Base-by-base conservation (phyloP, 2,797 vertebrate species). In the Anguilla marmorata region DNA sequence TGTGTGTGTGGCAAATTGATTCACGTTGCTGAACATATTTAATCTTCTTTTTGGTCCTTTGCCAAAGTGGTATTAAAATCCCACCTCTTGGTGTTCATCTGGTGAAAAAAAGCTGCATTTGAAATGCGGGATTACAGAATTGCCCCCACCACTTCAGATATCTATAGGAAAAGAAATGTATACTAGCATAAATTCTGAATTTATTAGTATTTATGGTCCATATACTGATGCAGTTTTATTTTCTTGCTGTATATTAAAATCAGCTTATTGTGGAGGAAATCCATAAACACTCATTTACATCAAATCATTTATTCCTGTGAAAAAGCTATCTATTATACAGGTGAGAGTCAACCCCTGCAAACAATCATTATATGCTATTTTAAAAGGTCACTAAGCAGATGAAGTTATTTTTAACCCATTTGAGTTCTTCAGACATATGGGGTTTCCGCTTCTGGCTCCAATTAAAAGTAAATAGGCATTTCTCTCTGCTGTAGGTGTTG, bases 71-170 rank as follows among this genome's bases (percentile, higher is more conserved):
- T 45, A 37, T 79, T 79, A 41, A 58, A 87, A 86, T 87, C 52
- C 72, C 85, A 63, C 69, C 60, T 30, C 80, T 86, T 48, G n/a
- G 82, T 83, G 24, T 33, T 27, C 66, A 50, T 50, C 74, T 48
- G 45, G 45, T 79, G 56, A 48, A 27, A 5, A 30, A 87, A 90
- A 27, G 50, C 27, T 33, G 33, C 30, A 80, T 27, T 85, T 88
- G 58, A 50, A 87, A 83, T 82, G 66, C 37, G 11, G 50, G n/a
- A 76, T 88, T 86, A 87, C 88, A 87, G 45, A 21, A 52, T 79
- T 60, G 24, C 45, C 33, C 41, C 85, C n/a, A 30, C 72, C 52
- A 72, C 79, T 69, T 56, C 30, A 56, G 56, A 88, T 63, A 72
- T 27, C 74, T 45, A 37, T 37, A 79, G 45, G 27, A 27, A 72